A percentile compares a stretch with the other conserved stretches of the same genome.
These are phyloP conservation scores for Crossocerus cetratus DNA, from an alignment of 2,888 invertebrate genomes.

Conservation along the genomic window DNA sequence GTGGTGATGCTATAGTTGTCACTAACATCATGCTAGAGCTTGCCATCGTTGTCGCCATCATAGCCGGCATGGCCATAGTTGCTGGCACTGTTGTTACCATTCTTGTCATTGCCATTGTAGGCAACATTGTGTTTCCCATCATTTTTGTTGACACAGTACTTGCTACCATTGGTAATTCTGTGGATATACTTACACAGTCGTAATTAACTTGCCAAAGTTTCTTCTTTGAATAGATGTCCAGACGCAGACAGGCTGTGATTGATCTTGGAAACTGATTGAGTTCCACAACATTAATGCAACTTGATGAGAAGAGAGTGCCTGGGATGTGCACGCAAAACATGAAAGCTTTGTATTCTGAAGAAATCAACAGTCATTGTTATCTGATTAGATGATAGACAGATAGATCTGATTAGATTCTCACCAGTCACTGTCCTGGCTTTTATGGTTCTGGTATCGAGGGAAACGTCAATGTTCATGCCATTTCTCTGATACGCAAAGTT, in stretches of 20 bases:
- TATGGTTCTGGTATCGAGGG: conserved; percentile 57
- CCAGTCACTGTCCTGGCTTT: conserved; percentile 58
- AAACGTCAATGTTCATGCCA: conserved; percentile 63
- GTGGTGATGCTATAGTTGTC: neutral
- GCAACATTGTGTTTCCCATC: neutral
- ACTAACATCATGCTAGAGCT: too few relatives aligned
- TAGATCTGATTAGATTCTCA: conserved; percentile 32
- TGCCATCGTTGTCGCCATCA: neutral
- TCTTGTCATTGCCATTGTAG: neutral
- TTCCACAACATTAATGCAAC: conserved; percentile 65
- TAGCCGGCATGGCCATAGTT: conserved; percentile 6
- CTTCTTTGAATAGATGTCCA: conserved; percentile 62
- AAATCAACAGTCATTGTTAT: neutral
- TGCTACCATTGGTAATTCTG: conserved; percentile 45
- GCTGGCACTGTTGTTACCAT: neutral
- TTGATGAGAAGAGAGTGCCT: conserved; percentile 65
- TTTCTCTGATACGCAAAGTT: conserved; percentile 65
- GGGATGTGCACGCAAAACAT: conserved; percentile 66
- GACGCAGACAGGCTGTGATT: conserved; percentile 63
- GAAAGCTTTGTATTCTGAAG: conserved; percentile 63
- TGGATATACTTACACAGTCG: conserved; percentile 63
- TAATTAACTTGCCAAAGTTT: conserved; percentile 68
- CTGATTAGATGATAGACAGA: neutral
- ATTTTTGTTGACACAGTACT: conserved; percentile 16
- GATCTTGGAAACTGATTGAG: conserved; percentile 65